A percentile compares a stretch with the other conserved stretches of the same genome.
Evolutionary conservation across 2,113 vertebrate species (phyloP).

Genomic region (Aythya baeri): DNA sequence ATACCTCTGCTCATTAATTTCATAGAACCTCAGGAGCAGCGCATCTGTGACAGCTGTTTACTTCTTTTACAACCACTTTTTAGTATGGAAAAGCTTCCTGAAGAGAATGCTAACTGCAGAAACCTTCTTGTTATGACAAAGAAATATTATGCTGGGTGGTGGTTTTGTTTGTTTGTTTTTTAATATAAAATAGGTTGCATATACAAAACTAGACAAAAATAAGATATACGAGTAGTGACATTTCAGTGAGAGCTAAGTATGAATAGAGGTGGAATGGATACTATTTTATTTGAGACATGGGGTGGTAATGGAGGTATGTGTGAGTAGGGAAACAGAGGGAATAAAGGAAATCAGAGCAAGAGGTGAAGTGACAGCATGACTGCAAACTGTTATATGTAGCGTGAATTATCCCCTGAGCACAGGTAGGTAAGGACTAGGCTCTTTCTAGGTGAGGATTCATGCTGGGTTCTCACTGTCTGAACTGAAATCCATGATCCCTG

Average conservation of each 20-base stretch:
- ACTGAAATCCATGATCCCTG: background rate
- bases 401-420: background rate
- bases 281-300: background rate
- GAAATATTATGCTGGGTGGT: background rate
- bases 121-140: background rate
- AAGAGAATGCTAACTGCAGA: background rate
- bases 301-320: fast-evolving
- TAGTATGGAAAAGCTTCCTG: background rate
- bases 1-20: background rate
- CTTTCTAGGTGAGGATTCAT: background rate
- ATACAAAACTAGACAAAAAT: background rate
- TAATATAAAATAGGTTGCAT: background rate
- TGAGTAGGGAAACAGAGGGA: background rate
- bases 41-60: background rate
- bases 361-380: background rate
- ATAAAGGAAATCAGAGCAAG: background rate
- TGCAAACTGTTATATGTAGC: background rate
- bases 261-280: fast-evolving
- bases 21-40: background rate
- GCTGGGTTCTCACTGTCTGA: background rate
- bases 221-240: background rate
- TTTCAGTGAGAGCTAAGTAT: background rate
- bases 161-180: background rate
- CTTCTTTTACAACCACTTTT: background rate
- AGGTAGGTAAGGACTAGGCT: background rate